Percentiles rank a stretch among this genome's conserved stretches.
Conservation (phyloP, 2,888 invertebrate genomes). For the Teinopalpus imperialis region DNA sequence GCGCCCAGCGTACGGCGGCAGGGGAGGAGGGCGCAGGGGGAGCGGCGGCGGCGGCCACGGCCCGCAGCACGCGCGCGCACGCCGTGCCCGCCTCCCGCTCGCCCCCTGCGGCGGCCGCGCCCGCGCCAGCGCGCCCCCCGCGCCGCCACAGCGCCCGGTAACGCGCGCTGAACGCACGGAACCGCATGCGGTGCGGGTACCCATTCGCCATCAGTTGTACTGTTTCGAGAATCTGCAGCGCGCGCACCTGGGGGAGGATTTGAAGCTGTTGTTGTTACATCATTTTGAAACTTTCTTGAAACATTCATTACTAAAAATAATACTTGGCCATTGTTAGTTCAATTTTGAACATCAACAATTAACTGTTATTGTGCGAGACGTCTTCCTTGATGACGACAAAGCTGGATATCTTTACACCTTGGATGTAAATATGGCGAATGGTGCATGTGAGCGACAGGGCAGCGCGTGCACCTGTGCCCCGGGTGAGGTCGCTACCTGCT, state of each 20-base stretch:
- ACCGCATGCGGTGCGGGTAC: slow-evolving; percentile 96
- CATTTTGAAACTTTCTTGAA: too few species aligned
- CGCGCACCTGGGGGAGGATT: slow-evolving; percentile 91
- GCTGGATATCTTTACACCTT: too few species aligned
- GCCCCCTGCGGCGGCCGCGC: slow-evolving; percentile 82
- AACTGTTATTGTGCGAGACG: too few species aligned
- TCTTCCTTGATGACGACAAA: too few species aligned
- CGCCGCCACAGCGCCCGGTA: slow-evolving; percentile 94
- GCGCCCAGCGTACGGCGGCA: slow-evolving; percentile 87
- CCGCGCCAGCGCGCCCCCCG: slow-evolving; percentile 88
- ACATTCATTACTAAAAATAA: too few species aligned
- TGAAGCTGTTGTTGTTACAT: too few species aligned
- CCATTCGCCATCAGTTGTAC: slow-evolving; percentile 97
- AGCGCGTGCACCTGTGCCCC: slow-evolving; percentile 92
- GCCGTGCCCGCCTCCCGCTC: slow-evolving; percentile 83
- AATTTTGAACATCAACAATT: too few species aligned
- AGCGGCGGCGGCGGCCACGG: slow-evolving; percentile 89
- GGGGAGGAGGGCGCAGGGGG: slow-evolving; percentile 89
- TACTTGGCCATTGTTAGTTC: too few species aligned
- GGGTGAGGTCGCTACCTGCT: slow-evolving; percentile 83
- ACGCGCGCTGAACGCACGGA: slow-evolving; percentile 93
- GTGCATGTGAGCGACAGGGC: too few species aligned
- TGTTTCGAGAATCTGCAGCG: slow-evolving; percentile 95
- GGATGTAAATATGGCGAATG: too few species aligned
- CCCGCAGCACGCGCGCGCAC: slow-evolving; percentile 88